Conservation (phyloP, 2,113 vertebrate species). For the Protobothrops flavoviridis region DNA sequence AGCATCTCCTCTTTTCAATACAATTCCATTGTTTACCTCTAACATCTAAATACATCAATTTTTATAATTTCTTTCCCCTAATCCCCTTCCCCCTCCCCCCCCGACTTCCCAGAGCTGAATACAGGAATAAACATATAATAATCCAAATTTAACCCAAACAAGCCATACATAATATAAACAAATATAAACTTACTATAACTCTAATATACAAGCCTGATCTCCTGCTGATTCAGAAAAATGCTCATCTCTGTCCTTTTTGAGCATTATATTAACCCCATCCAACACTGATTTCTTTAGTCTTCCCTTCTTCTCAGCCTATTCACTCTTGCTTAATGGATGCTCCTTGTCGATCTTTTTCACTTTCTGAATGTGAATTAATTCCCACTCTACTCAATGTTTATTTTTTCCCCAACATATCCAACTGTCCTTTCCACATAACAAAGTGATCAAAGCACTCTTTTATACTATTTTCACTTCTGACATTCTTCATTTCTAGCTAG, state of each 20-base stretch:
- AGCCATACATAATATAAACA: too few species aligned
- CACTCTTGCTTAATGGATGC: background rate
- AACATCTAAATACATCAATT: too few species aligned
- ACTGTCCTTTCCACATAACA: background rate
- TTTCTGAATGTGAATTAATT: background rate
- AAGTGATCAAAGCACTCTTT: background rate
- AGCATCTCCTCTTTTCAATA: too few species aligned
- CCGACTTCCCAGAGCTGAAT: too few species aligned
- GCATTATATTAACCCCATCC: background rate
- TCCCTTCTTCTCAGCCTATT: background rate
- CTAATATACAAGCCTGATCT: background rate
- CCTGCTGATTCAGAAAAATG: background rate
- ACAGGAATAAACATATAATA: too few species aligned
- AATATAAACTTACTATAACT: too few species aligned
- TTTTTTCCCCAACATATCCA: background rate
- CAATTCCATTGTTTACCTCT: too few species aligned
- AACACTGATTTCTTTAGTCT: background rate
- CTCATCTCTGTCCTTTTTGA: background rate
- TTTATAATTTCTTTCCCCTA: too few species aligned
- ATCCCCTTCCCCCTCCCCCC: too few species aligned
- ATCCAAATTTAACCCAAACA: too few species aligned
- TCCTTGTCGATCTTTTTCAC: background rate
- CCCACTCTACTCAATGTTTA: background rate
- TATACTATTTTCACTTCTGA: background rate
- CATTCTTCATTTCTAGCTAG: background rate